These are phyloP conservation scores for Fratercula arctica DNA, from an alignment of 2,797 vertebrate genomes.

Conservation along the genomic window DNA sequence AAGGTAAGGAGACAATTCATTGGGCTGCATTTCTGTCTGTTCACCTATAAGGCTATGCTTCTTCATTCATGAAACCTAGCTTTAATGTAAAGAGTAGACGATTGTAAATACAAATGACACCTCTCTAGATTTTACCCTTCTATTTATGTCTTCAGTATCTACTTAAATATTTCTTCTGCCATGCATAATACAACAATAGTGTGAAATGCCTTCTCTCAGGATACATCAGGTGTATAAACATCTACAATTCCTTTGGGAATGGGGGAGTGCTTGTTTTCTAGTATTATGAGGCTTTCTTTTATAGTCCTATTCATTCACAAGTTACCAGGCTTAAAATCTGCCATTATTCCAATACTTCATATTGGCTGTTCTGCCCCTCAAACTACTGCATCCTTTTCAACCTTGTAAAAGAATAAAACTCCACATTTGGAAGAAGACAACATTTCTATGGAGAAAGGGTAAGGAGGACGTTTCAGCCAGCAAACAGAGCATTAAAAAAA, in stretches of 20 bases:
- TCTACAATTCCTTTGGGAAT: neutral
- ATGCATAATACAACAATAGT: neutral
- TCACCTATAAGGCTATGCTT: neutral
- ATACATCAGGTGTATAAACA: neutral
- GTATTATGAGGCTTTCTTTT: neutral
- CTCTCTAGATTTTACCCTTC: neutral
- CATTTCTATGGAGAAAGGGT: neutral
- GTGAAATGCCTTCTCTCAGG: neutral
- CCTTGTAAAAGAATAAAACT: neutral
- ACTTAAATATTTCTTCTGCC: neutral
- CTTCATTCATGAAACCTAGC: neutral
- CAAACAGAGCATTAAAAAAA: neutral
- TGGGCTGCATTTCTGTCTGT: neutral
- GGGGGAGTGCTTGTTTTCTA: neutral
- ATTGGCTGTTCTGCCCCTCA: neutral
- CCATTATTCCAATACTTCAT: neutral
- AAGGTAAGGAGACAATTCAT: neutral
- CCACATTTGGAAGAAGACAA: neutral
- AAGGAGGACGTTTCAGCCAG: neutral
- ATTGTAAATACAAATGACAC: neutral
- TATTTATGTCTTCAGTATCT: neutral
- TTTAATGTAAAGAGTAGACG: neutral
- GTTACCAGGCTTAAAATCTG: neutral
- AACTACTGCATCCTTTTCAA: neutral
- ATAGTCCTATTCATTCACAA: neutral